phyloP scores from a whole-genome alignment of 2,113 vertebrate species.

The Macrotus californicus region DNA sequence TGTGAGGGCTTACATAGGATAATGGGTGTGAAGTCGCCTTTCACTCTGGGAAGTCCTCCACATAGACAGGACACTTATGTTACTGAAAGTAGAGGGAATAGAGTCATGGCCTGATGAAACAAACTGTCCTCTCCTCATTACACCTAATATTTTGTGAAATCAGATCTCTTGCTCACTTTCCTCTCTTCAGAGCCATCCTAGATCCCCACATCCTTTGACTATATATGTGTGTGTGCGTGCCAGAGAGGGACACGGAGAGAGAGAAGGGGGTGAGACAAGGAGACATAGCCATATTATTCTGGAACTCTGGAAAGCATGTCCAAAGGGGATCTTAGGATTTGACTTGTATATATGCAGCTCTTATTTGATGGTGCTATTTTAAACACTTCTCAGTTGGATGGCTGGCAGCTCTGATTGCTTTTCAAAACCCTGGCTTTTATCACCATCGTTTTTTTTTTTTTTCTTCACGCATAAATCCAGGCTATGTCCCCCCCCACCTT shows the following conservation, averaged over 20 bases:
- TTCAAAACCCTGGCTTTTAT: constrained; percentile 75
- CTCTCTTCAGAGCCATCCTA: neutral
- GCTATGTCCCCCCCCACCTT: constrained; percentile 54
- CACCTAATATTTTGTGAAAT: neutral
- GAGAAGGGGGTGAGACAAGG: constrained; percentile 21
- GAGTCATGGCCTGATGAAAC: neutral
- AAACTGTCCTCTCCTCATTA: neutral
- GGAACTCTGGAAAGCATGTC: constrained; percentile 29
- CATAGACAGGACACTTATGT: neutral
- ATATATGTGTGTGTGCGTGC: neutral
- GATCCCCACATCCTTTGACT: neutral
- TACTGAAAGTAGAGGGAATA: neutral
- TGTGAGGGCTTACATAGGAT: neutral
- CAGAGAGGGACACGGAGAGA: neutral
- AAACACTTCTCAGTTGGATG: constrained; percentile 75
- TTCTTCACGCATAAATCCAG: constrained; percentile 69
- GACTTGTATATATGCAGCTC: constrained; percentile 55
- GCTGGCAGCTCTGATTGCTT: constrained; percentile 76
- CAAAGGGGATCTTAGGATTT: constrained; percentile 23
- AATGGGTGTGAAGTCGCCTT: neutral
- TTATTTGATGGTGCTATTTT: constrained; percentile 73
- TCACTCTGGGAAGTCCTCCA: neutral
- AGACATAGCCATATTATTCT: constrained; percentile 10
- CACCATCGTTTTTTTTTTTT: constrained; percentile 67
- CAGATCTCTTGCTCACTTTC: neutral